These are phyloP conservation scores for Cuculus canorus DNA, from an alignment of 2,797 vertebrate species.

Conservation along the genomic window DNA sequence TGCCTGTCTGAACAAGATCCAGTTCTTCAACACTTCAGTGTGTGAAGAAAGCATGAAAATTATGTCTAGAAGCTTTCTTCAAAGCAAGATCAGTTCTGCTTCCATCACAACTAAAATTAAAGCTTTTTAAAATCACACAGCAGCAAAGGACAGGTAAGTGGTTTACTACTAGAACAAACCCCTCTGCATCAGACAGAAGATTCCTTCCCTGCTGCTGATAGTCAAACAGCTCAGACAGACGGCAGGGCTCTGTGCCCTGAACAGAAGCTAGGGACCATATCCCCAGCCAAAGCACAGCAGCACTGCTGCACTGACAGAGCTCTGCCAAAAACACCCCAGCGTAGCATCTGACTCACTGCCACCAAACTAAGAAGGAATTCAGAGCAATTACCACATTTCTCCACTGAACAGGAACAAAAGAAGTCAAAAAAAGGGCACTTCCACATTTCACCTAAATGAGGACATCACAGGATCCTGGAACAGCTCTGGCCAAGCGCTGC, in stretches of 20 bases:
- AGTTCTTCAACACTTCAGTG: neutral
- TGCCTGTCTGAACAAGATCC: neutral
- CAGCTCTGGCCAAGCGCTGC: constrained; percentile 29
- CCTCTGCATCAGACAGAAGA: neutral
- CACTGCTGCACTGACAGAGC: neutral
- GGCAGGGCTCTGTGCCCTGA: neutral
- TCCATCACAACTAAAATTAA: neutral
- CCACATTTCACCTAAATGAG: constrained; percentile 50
- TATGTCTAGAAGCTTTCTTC: neutral
- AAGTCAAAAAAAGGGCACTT: neutral
- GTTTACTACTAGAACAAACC: neutral
- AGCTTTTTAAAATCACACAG: neutral
- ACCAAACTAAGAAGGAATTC: constrained; percentile 18
- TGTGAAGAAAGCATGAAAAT: neutral
- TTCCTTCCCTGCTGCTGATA: neutral
- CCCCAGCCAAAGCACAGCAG: neutral
- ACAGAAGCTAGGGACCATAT: neutral
- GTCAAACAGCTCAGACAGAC: neutral
- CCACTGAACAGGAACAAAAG: neutral
- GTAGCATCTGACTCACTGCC: constrained; percentile 37
- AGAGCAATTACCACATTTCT: constrained; percentile 24
- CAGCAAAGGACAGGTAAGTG: neutral
- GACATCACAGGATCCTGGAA: constrained; percentile 20
- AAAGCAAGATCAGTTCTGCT: neutral
- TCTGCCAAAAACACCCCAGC: constrained; percentile 32